A percentile compares a stretch with the other conserved stretches of the same genome.
Evolutionary conservation across 2,888 invertebrate species (phyloP).

Genomic region (Dione vanillae): DNA sequence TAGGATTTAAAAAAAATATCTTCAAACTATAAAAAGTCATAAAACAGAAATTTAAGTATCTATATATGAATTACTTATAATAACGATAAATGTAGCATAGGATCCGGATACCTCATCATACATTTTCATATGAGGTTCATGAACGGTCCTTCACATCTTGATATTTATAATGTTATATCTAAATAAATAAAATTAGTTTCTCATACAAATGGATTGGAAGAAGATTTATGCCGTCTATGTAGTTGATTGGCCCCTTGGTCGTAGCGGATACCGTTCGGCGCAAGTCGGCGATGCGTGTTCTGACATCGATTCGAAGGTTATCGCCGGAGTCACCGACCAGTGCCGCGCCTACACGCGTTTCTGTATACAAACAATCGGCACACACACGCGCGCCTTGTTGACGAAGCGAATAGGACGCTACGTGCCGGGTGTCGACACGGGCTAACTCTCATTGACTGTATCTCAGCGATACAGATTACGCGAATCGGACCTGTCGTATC

Average conservation of each 20-base stretch:
- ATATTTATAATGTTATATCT: slow-evolving; percentile 9
- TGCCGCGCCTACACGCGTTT: slow-evolving; percentile 75
- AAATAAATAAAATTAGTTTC: slow-evolving; percentile 11
- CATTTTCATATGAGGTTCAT: slow-evolving; percentile 13
- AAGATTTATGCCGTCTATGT: slow-evolving; percentile 40
- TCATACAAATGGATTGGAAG: slow-evolving; percentile 25
- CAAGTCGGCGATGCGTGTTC: slow-evolving; percentile 61
- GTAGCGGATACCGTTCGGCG: slow-evolving; percentile 61
- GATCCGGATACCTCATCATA: neutral
- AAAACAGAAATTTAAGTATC: neutral
- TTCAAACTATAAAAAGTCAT: too few species aligned
- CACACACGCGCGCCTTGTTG: slow-evolving; percentile 44
- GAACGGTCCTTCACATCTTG: slow-evolving; percentile 17
- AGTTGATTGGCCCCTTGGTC: slow-evolving; percentile 44
- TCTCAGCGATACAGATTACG: slow-evolving; percentile 57
- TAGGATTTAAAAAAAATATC: too few species aligned
- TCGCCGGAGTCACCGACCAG: slow-evolving; percentile 81
- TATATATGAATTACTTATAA: neutral
- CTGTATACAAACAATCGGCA: slow-evolving; percentile 58
- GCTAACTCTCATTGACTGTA: slow-evolving; percentile 55
- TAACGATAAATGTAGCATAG: neutral
- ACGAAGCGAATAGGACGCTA: slow-evolving; percentile 38
- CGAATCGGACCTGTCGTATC: slow-evolving; percentile 24
- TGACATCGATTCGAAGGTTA: slow-evolving; percentile 81
- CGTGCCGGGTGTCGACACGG: slow-evolving; percentile 45